Base-by-base conservation (phyloP, 2,888 invertebrate species). In the Terebella lapidaria region DNA sequence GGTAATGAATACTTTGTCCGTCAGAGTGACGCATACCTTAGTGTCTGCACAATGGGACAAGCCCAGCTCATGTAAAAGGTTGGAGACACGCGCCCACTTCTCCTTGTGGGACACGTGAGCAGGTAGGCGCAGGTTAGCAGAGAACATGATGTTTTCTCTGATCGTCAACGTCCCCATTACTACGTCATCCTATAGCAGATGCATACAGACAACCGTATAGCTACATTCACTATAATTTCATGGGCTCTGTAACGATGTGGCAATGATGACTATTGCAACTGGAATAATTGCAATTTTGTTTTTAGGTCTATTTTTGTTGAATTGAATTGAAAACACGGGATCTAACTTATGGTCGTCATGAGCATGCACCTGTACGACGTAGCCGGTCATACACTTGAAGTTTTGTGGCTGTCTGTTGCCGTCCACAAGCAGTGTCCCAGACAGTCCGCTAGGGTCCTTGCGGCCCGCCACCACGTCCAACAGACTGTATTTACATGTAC, bases 341-440 rank as follows among this genome's bases (percentile, higher is more conserved):
- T n/a, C n/a, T n/a, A n/a, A n/a, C n/a, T n/a, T n/a, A n/a, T n/a
- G n/a, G n/a, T n/a, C n/a, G n/a, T n/a, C n/a, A n/a, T n/a, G n/a
- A n/a, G n/a, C 10, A 35, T 28, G 59, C 35, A 79, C 80, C 76
- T 80, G 80, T 5, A 79, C 77, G 42, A 81, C 81, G 68, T 81
- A 81, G 49, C 81, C 81, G n/a, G 79, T 73, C 71, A 76, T 73
- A 61, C 76, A 75, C 62, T 79, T 80, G 70, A 77, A 81, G 68
- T 80, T 79, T 2, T 66, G 68, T 22, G 80, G 79, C 47, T 70
- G 72, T 5, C 71, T 72, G 27, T 69, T 60, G 18, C 80, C 79
- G 70, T 81, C 76, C 1, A 81, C 65, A 2, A 79, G 63, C 35
- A 81, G 63, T 3, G 67, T 62, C 24, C 81, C 81, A n/a, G 26